phyloP scores from a whole-genome alignment of 2,113 vertebrate genomes.

The Micromys minutus region DNA sequence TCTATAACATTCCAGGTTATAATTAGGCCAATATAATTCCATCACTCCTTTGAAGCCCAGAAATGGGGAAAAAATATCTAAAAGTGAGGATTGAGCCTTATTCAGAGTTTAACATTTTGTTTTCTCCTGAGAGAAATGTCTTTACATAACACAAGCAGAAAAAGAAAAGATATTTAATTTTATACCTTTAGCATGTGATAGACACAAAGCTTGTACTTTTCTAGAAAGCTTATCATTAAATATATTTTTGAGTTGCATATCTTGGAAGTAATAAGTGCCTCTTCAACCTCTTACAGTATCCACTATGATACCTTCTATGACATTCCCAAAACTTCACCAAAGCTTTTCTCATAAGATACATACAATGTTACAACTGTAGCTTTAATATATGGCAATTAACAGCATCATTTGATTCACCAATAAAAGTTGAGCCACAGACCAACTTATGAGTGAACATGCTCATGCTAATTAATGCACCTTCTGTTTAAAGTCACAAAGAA shows the following conservation, averaged over 20 bases:
- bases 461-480: constrained; percentile 52
- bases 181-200: not conserved
- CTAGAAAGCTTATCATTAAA: not conserved
- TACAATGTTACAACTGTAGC: not conserved
- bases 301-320: not conserved
- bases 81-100: not conserved
- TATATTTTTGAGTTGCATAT: not conserved
- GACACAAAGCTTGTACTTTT: not conserved
- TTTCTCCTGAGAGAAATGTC: not conserved
- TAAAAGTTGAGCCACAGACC: constrained; percentile 9
- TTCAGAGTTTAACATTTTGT: not conserved
- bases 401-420: constrained; percentile 12
- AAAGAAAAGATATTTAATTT: not conserved
- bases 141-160: constrained; percentile 9
- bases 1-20: not conserved
- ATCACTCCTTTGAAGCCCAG: not conserved
- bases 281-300: not conserved
- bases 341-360: not conserved
- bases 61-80: not conserved
- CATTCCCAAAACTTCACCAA: not conserved
- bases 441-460: constrained; percentile 33
- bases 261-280: not conserved
- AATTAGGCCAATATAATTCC: not conserved
- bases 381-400: not conserved
- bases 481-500: constrained; percentile 54